A percentile compares a stretch with the other conserved stretches of the same genome.
phyloP scores from a whole-genome alignment of 2,888 invertebrate genomes.

The Parnassius glacialis region DNA sequence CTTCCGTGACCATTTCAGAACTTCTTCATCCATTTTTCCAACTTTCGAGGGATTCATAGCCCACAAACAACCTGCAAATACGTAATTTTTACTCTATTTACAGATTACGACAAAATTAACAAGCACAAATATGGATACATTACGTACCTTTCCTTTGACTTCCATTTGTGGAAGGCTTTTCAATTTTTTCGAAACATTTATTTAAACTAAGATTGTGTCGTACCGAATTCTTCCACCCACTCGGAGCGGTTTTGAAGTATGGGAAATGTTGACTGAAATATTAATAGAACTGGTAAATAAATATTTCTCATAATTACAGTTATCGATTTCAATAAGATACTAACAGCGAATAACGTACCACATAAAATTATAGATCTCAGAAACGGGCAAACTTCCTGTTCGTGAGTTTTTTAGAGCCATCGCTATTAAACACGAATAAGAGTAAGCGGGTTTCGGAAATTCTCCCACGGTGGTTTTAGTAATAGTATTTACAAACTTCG shows the following conservation, averaged over 20 bases:
- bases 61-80: conserved; percentile 90
- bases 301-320: not conserved
- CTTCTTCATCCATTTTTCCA: conserved; percentile 98
- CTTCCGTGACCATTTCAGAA: conserved; percentile 98
- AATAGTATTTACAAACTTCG: conserved; percentile 64
- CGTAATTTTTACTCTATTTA: not conserved
- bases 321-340: not conserved
- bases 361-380: conserved; percentile 99
- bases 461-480: conserved; percentile 78
- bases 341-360: conserved; percentile 83
- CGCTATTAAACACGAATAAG: conserved; percentile 98
- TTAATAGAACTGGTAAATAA: not conserved
- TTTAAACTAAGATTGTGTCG: conserved; percentile 98
- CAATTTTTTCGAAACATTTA: conserved; percentile 99
- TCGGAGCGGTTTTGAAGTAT: conserved; percentile 98
- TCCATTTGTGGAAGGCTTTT: conserved; percentile 94
- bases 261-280: conserved; percentile 96
- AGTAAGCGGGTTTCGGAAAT: conserved; percentile 98
- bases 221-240: conserved; percentile 99
- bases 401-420: conserved; percentile 98
- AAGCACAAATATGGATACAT: too few relatives aligned
- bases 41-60: conserved; percentile 97
- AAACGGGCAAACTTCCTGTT: conserved; percentile 96
- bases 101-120: too few relatives aligned
- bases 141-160: conserved; percentile 87